These are phyloP conservation scores for Heliocidaris tuberculata DNA, from an alignment of 35 echinoderm and acorn worm genomes.

Conservation along the genomic window DNA sequence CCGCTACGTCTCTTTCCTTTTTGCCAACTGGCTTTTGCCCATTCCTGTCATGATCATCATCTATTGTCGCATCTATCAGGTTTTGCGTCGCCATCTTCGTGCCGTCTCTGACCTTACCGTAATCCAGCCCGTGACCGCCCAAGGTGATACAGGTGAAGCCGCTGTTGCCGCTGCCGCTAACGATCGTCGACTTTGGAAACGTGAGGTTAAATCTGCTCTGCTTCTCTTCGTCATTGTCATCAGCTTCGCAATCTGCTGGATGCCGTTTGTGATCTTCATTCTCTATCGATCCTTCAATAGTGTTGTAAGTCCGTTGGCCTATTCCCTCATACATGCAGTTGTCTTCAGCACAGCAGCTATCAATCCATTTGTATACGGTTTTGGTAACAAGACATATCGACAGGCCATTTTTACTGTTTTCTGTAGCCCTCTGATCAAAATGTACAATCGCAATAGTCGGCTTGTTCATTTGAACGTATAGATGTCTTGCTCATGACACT, in stretches of 20 bases:
- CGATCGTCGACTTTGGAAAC: not conserved
- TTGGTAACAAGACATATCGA: constrained; percentile 6
- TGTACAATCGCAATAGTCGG: not conserved
- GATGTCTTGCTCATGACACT: too few species aligned
- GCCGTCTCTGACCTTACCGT: not conserved
- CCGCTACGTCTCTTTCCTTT: not conserved
- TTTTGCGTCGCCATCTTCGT: not conserved
- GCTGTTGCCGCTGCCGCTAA: not conserved
- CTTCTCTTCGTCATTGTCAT: not conserved
- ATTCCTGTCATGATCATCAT: constrained; percentile 21
- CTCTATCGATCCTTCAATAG: not conserved
- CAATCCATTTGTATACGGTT: not conserved
- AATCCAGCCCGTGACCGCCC: not conserved
- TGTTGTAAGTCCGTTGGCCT: not conserved
- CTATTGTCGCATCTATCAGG: not conserved
- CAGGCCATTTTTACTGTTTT: not conserved
- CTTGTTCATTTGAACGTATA: not conserved
- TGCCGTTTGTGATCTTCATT: not conserved
- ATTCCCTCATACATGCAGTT: not conserved
- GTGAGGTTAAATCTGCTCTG: not conserved
- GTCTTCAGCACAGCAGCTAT: not conserved
- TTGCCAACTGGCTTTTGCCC: not conserved
- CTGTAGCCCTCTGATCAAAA: not conserved
- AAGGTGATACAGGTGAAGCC: not conserved
- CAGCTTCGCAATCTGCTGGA: not conserved